These are phyloP conservation scores for Aspidiotus destructor DNA, from an alignment of 2,888 invertebrate species.

Conservation along the genomic window DNA sequence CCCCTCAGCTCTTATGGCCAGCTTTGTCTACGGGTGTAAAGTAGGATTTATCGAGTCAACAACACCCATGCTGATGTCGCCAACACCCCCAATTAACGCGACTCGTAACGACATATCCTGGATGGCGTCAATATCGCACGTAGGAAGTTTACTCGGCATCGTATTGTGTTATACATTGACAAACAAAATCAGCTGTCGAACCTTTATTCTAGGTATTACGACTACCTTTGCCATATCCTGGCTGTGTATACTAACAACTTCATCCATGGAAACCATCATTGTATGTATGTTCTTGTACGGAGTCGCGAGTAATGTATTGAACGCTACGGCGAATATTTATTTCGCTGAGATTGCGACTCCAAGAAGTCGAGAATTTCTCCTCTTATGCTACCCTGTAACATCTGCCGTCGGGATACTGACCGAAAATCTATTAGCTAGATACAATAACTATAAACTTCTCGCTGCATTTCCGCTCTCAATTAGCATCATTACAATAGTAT, in stretches of 20 bases:
- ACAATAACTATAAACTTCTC: not conserved
- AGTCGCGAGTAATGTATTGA: not conserved
- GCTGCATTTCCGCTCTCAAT: not conserved
- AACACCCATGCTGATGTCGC: no score
- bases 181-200: not conserved
- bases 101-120: not conserved
- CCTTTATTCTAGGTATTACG: not conserved
- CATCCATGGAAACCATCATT: not conserved
- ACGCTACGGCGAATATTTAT: not conserved
- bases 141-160: not conserved
- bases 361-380: not conserved
- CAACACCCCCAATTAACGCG: not conserved
- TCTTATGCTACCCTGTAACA: not conserved
- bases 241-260: not conserved
- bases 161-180: not conserved
- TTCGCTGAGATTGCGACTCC: not conserved
- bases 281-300: conserved; percentile 1
- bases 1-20: no score
- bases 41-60: no score
- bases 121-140: conserved; percentile 5
- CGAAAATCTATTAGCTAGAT: not conserved
- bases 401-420: not conserved
- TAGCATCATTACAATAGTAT: not conserved
- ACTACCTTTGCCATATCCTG: not conserved
- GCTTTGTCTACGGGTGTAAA: no score